A percentile compares a stretch with the other conserved stretches of the same genome.
Conservation (phyloP, 2,113 vertebrate species). For the Falco punctatus region DNA sequence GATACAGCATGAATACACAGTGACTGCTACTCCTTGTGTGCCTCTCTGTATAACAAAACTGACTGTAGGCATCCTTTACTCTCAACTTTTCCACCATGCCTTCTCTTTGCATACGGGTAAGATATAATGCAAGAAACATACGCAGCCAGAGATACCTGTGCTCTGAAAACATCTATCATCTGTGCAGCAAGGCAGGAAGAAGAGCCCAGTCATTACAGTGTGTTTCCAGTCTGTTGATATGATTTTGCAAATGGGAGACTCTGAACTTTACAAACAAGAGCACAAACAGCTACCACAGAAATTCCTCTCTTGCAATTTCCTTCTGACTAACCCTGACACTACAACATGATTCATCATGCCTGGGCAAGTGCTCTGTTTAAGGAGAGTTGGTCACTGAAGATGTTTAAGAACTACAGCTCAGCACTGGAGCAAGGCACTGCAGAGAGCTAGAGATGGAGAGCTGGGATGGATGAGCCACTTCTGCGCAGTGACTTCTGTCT, state of each 20-base stretch:
- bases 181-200: background rate
- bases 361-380: background rate
- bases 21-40: background rate
- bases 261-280: background rate
- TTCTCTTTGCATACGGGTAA: background rate
- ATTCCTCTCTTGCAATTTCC: background rate
- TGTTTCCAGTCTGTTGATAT: background rate
- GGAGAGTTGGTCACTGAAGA: background rate
- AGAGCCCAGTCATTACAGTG: background rate
- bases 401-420: background rate
- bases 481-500: background rate
- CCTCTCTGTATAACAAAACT: background rate
- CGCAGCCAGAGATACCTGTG: background rate
- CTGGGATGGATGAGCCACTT: background rate
- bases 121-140: background rate
- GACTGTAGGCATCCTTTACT: background rate
- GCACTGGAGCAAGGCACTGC: background rate
- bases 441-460: too few species aligned
- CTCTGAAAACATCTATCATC: background rate
- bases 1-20: background rate
- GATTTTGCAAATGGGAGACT: background rate
- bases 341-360: fast-evolving
- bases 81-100: background rate
- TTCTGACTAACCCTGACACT: background rate
- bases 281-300: background rate